Percentiles rank a stretch among this genome's conserved stretches.
Evolutionary conservation across 2,797 vertebrate genomes (phyloP).

Genomic region (Microctenopoma lineatum): DNA sequence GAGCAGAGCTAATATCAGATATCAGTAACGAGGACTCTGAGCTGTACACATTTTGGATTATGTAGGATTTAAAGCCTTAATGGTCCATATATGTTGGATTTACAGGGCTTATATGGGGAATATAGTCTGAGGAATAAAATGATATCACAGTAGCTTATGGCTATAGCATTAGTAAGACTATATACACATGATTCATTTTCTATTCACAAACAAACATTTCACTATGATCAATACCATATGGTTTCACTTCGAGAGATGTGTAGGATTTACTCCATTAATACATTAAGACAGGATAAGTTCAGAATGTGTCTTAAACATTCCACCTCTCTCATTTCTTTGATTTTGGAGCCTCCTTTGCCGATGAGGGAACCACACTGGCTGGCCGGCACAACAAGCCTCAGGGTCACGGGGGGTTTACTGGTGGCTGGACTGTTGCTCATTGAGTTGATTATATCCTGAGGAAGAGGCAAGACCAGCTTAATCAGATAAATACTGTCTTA

Average conservation of each 20-base stretch:
- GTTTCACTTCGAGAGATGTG: background rate
- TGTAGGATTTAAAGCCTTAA: slow-evolving; percentile 7
- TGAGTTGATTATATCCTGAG: slow-evolving; percentile 95
- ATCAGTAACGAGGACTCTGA: background rate
- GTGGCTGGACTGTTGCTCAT: slow-evolving; percentile 98
- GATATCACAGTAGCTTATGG: background rate
- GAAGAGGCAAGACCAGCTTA: background rate
- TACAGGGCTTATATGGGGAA: slow-evolving; percentile 11
- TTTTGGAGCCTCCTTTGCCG: slow-evolving; percentile 96
- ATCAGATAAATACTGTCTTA: too few species aligned
- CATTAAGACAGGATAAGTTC: background rate
- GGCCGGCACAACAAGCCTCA: slow-evolving; percentile 92
- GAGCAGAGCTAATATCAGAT: background rate
- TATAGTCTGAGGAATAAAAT: slow-evolving; percentile 8
- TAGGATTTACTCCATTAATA: too few species aligned
- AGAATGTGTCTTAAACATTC: background rate
- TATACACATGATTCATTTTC: background rate
- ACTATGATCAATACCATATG: background rate
- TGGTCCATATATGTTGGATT: slow-evolving; percentile 17
- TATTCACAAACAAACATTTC: too few species aligned
- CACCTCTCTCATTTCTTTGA: slow-evolving; percentile 98
- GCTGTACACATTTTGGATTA: slow-evolving; percentile 1
- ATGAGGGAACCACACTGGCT: slow-evolving; percentile 96
- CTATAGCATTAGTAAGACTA: background rate
- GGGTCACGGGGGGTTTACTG: slow-evolving; percentile 94